Conservation (phyloP, 1,140 invertebrate species). For the Pomacea maculata region DNA sequence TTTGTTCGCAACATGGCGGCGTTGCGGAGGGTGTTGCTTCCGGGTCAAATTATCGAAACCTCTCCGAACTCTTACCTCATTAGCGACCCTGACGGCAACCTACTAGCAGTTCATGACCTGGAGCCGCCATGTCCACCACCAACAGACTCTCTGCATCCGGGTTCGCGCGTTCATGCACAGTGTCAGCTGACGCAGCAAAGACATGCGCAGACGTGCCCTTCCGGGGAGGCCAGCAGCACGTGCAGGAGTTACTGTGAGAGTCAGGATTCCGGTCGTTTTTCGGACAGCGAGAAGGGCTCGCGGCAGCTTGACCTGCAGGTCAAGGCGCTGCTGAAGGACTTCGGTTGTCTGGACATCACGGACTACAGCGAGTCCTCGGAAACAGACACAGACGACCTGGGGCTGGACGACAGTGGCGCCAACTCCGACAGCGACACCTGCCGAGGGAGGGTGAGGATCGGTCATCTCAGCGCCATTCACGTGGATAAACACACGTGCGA, state of each 20-base stretch:
- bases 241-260: slow-evolving; percentile 19
- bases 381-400: slow-evolving; percentile 12
- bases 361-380: slow-evolving; percentile 19
- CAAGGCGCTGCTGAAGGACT: slow-evolving; percentile 7
- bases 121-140: background rate
- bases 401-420: slow-evolving; percentile 10
- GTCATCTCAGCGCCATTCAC: too few species aligned
- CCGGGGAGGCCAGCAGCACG: slow-evolving; percentile 13
- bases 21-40: slow-evolving; percentile 21
- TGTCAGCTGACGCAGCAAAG: background rate
- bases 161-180: background rate
- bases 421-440: too few species aligned
- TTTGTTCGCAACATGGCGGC: slow-evolving; percentile 33
- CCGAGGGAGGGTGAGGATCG: too few species aligned
- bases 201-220: slow-evolving; percentile 6
- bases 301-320: slow-evolving; percentile 24
- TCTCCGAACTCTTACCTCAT: slow-evolving; percentile 23
- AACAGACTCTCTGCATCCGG: background rate
- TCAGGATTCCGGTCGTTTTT: slow-evolving; percentile 38
- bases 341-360: slow-evolving; percentile 8
- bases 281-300: slow-evolving; percentile 28
- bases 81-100: slow-evolving; percentile 50
- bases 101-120: slow-evolving; percentile 33
- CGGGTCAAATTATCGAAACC: slow-evolving; percentile 10
- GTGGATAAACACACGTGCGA: too few species aligned